Conservation (phyloP, 2,797 vertebrate species). For the Cichlasoma orientale region DNA sequence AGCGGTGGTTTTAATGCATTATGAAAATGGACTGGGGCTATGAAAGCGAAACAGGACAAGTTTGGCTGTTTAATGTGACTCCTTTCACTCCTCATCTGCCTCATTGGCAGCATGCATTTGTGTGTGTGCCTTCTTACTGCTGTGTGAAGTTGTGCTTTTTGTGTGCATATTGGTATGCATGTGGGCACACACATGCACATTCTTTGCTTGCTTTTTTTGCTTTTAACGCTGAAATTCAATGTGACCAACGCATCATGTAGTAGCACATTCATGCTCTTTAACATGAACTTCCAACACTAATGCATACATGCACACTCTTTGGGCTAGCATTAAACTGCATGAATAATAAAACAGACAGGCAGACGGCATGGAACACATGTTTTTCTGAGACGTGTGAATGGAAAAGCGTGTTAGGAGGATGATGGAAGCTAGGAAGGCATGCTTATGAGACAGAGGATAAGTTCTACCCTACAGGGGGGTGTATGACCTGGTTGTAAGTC, state of each 20-base stretch:
- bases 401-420: slow-evolving; percentile 56
- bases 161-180: slow-evolving; percentile 26
- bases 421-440: slow-evolving; percentile 34
- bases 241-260: slow-evolving; percentile 47
- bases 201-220: background rate
- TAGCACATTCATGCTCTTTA: slow-evolving; percentile 53
- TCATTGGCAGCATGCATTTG: slow-evolving; percentile 62
- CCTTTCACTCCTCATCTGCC: slow-evolving; percentile 76
- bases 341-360: slow-evolving; percentile 77
- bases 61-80: slow-evolving; percentile 78
- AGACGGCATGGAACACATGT: slow-evolving; percentile 72
- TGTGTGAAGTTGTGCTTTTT: slow-evolving; percentile 46
- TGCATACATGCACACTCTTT: slow-evolving; percentile 53
- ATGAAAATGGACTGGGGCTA: slow-evolving; percentile 81
- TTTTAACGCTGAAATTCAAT: slow-evolving; percentile 36
- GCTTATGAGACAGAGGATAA: slow-evolving; percentile 53
- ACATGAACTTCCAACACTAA: slow-evolving; percentile 48
- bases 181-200: background rate
- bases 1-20: slow-evolving; percentile 79
- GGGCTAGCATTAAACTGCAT: slow-evolving; percentile 70
- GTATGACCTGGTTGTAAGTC: slow-evolving; percentile 65
- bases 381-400: slow-evolving; percentile 69
- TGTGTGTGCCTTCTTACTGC: slow-evolving; percentile 13
- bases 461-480: slow-evolving; percentile 58
- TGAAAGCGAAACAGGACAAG: slow-evolving; percentile 77